Evolutionary conservation across 2,113 vertebrate species (phyloP).

Genomic region (Cricetomys ansorgei): DNA sequence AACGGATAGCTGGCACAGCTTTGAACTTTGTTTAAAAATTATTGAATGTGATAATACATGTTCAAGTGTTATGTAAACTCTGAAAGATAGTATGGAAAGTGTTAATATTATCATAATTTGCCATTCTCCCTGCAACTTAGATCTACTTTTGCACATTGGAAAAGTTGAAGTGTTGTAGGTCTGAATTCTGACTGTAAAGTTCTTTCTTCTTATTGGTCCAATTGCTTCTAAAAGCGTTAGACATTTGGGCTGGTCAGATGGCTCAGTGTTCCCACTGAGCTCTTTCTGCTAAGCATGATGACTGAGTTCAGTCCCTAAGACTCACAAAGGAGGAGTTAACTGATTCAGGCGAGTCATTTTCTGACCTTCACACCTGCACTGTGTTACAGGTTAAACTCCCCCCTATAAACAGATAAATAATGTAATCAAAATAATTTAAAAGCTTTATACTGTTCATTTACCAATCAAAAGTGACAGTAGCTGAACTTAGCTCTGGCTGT

Average conservation of each 20-base stretch:
- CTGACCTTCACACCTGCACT: neutral
- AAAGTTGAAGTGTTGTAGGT: neutral
- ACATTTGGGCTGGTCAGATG: neutral
- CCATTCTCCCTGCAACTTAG: neutral
- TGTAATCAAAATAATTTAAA: neutral
- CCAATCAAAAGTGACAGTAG: neutral
- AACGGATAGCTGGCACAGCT: neutral
- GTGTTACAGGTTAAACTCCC: neutral
- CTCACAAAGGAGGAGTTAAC: neutral
- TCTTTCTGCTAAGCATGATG: neutral
- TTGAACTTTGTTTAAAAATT: conserved; percentile 36
- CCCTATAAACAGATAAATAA: neutral
- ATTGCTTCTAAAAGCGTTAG: neutral
- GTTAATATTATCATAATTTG: neutral
- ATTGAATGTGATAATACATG: neutral
- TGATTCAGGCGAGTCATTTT: neutral
- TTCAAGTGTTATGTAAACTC: neutral
- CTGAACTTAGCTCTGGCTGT: neutral
- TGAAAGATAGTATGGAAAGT: neutral
- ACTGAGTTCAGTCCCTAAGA: neutral
- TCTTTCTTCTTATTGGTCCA: neutral
- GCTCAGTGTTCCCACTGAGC: neutral
- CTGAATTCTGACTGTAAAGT: neutral
- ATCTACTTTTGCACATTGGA: neutral
- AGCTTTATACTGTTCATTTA: neutral